Base-by-base conservation (phyloP, 2,888 invertebrate genomes). In the Ennomos quercinarius region DNA sequence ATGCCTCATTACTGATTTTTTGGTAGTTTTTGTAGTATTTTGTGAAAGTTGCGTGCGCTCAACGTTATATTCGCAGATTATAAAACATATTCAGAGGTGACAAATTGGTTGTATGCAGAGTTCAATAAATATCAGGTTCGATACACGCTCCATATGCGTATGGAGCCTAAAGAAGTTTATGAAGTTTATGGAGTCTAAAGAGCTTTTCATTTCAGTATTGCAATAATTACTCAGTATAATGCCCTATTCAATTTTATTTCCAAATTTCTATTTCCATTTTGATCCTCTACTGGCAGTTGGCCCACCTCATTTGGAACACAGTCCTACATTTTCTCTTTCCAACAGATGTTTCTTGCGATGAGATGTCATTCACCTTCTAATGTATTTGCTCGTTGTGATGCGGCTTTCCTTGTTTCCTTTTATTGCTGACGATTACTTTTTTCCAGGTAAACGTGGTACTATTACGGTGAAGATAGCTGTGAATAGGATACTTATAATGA, bases 1-100 rank as follows among this genome's bases (percentile, higher is more conserved):
- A 46, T 43, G 60, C 51, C 51, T 61, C 51, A 56, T 56, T 61
- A 61, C 60, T 56, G 51, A 50, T 37, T 50, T 59, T 59, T 49
- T 38, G 56, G 41, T 53, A 45, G 52, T 53, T 53, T 52, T 38
- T 34, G 34, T 35, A 41, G 10, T 13, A 9, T 40, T 12, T 50
- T 13, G n/a, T 46, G n/a, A 50, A 37, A 17, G 46, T 54, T 17
- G 53, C 45, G 13, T 46, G 53, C 40, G 36, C 35, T 34, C 10
- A 1, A 13, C 39, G 35, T 12, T 34, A 5, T 34, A 40, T 36
- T 37, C 27, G 27, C 27, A 27, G 6, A 27, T 27, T 27, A 27
- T 27, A 27, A 6, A 27, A 6, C 0, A 6, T 27, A 27, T 27
- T 27, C 27, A 4, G 27, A 27, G 6, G 2, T 27, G 27, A 6